phyloP scores from a whole-genome alignment of 2,113 vertebrate genomes.

The Tachysurus fulvidraco region DNA sequence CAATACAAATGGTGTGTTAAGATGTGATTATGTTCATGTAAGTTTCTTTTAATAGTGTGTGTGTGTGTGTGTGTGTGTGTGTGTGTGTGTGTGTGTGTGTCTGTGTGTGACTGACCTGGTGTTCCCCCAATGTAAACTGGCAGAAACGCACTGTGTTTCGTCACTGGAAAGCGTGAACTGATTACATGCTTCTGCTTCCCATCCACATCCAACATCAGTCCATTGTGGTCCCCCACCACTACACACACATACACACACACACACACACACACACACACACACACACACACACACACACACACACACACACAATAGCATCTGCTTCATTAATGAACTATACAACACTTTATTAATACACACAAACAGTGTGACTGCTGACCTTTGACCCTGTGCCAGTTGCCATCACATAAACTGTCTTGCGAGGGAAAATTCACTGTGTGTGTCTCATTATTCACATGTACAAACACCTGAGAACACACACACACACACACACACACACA shows the following conservation, averaged over 20 bases:
- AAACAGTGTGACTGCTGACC: constrained; percentile 68
- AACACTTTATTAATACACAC: neutral
- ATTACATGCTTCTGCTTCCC: constrained; percentile 88
- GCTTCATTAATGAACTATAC: neutral
- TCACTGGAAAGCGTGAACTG: constrained; percentile 72
- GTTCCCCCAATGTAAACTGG: constrained; percentile 91
- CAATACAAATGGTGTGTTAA: neutral
- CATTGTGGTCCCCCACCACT: constrained; percentile 85
- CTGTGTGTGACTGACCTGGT: constrained; percentile 77
- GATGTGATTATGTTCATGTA: neutral
- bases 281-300: neutral
- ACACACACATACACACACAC: constrained; percentile 24
- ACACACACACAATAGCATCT: neutral
- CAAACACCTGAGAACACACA: constrained; percentile 76
- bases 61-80: neutral
- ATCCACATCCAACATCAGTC: constrained; percentile 89
- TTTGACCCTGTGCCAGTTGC: constrained; percentile 88
- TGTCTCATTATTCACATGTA: constrained; percentile 81
- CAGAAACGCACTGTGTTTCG: constrained; percentile 67
- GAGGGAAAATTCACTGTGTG: constrained; percentile 84
- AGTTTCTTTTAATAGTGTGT: neutral
- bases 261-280: constrained; percentile 14
- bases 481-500: constrained; percentile 3
- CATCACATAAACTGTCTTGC: constrained; percentile 81
- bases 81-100: neutral